A percentile compares a stretch with the other conserved stretches of the same genome.
Conservation (phyloP, 2,797 vertebrate species). For the Limosa lapponica region DNA sequence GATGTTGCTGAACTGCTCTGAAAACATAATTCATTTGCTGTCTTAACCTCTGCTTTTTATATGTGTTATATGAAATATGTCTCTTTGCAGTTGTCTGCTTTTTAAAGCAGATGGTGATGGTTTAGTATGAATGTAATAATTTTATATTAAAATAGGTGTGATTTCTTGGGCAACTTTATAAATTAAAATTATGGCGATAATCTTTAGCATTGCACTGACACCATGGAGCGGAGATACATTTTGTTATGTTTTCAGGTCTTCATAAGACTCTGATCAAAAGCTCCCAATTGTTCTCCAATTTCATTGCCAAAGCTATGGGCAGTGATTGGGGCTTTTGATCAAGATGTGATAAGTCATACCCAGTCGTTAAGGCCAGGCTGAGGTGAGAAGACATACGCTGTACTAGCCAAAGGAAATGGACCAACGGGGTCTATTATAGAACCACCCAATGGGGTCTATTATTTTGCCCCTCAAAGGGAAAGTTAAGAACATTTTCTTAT, state of each 20-base stretch:
- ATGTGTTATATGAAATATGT: not conserved
- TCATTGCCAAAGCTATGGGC: not conserved
- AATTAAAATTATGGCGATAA: not conserved
- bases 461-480: not conserved
- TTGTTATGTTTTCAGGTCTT: not conserved
- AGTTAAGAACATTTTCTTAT: accelerated
- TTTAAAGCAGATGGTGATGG: not conserved
- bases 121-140: not conserved
- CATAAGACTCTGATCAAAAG: not conserved
- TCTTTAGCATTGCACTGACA: not conserved
- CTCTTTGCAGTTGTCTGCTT: not conserved
- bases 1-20: not conserved
- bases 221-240: accelerated
- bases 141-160: not conserved
- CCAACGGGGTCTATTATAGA: no score
- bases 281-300: not conserved
- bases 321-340: not conserved
- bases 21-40: not conserved
- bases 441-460: no score
- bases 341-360: not conserved
- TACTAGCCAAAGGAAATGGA: not conserved
- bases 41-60: not conserved
- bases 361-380: not conserved
- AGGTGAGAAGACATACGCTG: not conserved
- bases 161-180: not conserved